Evolutionary conservation across 2,888 invertebrate species (phyloP), one percentile per base, ranked within the genome.

Genomic region (Xestia ashworthii): DNA sequence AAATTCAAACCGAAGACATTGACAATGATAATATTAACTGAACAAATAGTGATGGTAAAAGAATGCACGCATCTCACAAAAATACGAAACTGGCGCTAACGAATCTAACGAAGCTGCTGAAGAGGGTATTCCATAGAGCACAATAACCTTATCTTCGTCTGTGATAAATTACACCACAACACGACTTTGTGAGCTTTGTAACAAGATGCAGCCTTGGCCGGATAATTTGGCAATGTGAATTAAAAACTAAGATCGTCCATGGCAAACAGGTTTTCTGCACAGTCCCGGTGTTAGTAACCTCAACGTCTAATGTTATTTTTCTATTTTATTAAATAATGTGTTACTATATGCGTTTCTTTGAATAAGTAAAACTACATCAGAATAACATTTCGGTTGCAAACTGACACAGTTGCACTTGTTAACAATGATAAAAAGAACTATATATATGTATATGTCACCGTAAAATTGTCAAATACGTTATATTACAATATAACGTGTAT

Each of bases 151-250:
- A 38, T 44, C 55, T 74, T 53, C 22, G 14, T 44, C 5, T 38
- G n/a, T 74, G 65, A 62, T 76, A 64, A 70, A 16, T 72, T 73
- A 75, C 82, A 74, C 72, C 38, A 78, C 25, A 60, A 71, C 53
- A 72, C 48, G 19, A 14, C n/a, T 68, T 53, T 50, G 46, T 71
- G 53, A 74, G 55, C 65, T 46, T 58, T 53, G 58, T 72, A 78
- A 77, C 62, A 70, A 66, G 72, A 71, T 77, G 44, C 25, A 71
- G 22, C 86, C 86, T 86, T 86, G 87, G 46, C 84, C 87, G 67
- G 75, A 62, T 87, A 74, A 79, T 87, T 81, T 80, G 76, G 84
- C 85, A 87, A 85, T 77, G 65, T 62, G 76, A 74, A 76, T 85
- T 78, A 64, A 60, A 80, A 71, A 66, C 72, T 68, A 50, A 76